A percentile compares a stretch with the other conserved stretches of the same genome.
Conservation (phyloP, 2,797 vertebrate genomes). For the Notamacropus eugenii region DNA sequence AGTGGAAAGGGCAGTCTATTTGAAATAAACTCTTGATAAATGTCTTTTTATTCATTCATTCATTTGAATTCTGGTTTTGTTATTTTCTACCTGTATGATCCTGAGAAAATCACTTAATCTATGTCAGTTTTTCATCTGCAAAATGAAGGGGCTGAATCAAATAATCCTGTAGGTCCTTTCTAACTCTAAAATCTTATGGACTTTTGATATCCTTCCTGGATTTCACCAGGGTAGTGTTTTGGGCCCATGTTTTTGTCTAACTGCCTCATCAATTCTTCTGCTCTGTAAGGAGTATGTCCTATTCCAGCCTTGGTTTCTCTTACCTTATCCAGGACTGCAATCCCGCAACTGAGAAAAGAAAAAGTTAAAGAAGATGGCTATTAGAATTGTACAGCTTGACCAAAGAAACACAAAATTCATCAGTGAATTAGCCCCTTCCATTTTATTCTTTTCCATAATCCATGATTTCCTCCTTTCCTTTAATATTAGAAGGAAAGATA, state of each 20-base stretch:
- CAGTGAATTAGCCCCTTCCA: not conserved
- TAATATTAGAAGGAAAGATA: not conserved
- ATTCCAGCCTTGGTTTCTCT: conserved; percentile 46
- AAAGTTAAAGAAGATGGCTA: conserved; percentile 18
- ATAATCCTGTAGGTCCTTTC: not conserved
- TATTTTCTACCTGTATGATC: not conserved
- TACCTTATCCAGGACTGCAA: conserved; percentile 86
- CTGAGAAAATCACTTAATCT: not conserved
- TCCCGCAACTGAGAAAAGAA: conserved; percentile 82
- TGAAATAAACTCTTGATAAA: not conserved
- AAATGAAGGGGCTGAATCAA: not conserved
- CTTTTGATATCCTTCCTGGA: not conserved
- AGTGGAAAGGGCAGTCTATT: not conserved
- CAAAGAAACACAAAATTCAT: not conserved
- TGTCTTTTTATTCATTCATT: not conserved
- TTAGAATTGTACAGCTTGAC: no score
- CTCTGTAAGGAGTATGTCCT: not conserved
- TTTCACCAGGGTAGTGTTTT: not conserved
- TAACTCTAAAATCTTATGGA: not conserved
- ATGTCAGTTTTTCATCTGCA: not conserved
- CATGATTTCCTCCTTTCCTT: not conserved
- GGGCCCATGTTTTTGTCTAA: not conserved
- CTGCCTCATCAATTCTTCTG: not conserved
- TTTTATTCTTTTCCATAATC: conserved; percentile 1
- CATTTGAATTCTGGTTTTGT: not conserved